Percentiles rank a stretch among this genome's conserved stretches.
Conservation (phyloP, 2,888 invertebrate species). For the Acrobasis consociella region DNA sequence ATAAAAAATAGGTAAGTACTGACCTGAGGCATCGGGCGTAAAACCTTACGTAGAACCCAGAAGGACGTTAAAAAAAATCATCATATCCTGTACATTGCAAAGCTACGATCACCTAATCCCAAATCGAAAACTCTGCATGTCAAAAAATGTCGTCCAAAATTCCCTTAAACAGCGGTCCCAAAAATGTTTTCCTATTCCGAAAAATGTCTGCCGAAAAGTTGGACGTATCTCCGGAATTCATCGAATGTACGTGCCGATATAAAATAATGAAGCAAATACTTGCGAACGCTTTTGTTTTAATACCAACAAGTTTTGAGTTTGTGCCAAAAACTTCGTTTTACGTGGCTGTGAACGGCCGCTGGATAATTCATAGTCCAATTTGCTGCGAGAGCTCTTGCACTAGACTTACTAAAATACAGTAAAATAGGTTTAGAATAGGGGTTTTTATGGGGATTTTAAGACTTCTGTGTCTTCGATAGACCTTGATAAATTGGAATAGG, state of each 20-base stretch:
- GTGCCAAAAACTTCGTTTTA: slow-evolving; percentile 50
- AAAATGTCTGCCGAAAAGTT: slow-evolving; percentile 19
- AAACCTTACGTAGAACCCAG: too few species aligned
- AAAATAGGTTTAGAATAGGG: not conserved
- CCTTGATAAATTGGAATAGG: not conserved
- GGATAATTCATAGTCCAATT: slow-evolving; percentile 23
- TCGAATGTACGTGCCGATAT: slow-evolving; percentile 28
- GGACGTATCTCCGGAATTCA: slow-evolving; percentile 22
- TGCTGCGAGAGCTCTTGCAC: slow-evolving; percentile 11
- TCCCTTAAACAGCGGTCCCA: not conserved
- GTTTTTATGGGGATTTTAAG: not conserved
- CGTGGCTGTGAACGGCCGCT: slow-evolving; percentile 8
- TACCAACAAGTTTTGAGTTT: slow-evolving; percentile 43
- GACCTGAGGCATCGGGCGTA: too few species aligned
- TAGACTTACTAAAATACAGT: slow-evolving; percentile 7
- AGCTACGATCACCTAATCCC: not conserved
- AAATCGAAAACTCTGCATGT: not conserved
- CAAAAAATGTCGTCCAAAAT: not conserved
- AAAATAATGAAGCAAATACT: slow-evolving; percentile 32
- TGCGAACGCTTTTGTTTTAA: slow-evolving; percentile 31
- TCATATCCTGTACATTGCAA: not conserved
- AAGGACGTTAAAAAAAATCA: not conserved
- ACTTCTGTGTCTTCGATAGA: not conserved
- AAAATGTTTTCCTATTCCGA: slow-evolving; percentile 16
- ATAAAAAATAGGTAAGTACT: too few species aligned